These are phyloP conservation scores for Noturus placidus DNA, from an alignment of 2,113 vertebrate species.

Conservation along the genomic window DNA sequence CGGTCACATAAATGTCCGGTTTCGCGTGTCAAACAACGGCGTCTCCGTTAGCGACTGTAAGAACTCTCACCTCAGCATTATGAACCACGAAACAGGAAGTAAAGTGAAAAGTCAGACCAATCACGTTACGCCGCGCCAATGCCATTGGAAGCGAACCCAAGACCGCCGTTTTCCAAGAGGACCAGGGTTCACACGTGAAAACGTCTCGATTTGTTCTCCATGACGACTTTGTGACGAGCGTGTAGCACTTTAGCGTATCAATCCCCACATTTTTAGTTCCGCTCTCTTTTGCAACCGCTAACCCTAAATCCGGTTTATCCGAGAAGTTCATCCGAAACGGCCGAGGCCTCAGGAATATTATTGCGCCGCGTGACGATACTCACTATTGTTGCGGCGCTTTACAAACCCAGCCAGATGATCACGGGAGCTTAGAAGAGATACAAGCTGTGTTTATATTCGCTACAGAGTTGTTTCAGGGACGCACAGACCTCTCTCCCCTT, in stretches of 20 bases:
- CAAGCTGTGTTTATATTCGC: neutral
- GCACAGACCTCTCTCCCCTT: neutral
- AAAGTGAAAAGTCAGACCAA: neutral
- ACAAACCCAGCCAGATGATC: neutral
- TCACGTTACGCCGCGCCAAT: neutral
- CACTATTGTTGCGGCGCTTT: constrained; percentile 7
- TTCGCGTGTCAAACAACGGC: neutral
- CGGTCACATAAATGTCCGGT: neutral
- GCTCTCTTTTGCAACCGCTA: neutral
- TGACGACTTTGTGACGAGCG: neutral
- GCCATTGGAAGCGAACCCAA: neutral
- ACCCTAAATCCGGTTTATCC: neutral
- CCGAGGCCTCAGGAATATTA: neutral
- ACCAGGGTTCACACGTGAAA: neutral
- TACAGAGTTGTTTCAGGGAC: neutral
- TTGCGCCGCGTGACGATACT: neutral
- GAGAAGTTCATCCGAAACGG: constrained; percentile 1
- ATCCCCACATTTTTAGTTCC: neutral
- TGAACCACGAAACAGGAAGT: neutral
- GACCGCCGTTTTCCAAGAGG: neutral
- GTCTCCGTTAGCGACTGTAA: neutral
- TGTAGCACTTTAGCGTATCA: neutral
- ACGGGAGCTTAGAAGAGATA: neutral
- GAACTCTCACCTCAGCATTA: neutral
- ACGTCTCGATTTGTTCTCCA: neutral